Evolutionary conservation across 2,888 invertebrate species (phyloP).

Genomic region (Caenorhabditis afra): DNA sequence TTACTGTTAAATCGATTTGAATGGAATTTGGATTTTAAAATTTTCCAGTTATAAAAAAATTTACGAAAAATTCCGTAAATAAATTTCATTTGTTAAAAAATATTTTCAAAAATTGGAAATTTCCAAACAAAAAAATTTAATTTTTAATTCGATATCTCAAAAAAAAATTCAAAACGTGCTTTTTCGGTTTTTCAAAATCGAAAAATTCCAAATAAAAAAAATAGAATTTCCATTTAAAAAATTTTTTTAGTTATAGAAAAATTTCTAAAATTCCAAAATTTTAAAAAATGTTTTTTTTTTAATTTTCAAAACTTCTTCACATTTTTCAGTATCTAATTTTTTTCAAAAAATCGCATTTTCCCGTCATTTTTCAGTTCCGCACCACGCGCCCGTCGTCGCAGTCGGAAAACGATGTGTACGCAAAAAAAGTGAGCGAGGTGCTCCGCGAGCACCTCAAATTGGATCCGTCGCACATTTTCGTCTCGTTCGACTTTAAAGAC

Average conservation of each 20-base stretch:
- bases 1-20: too few species aligned
- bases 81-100: too few species aligned
- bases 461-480: slow-evolving; percentile 35
- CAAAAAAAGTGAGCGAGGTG: slow-evolving; percentile 31
- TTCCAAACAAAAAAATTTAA: too few species aligned
- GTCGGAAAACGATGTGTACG: slow-evolving; percentile 41
- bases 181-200: too few species aligned
- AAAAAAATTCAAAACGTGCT: too few species aligned
- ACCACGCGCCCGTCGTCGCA: slow-evolving; percentile 56
- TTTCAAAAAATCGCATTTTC: slow-evolving; percentile 3
- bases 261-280: background rate
- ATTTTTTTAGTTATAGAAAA: background rate
- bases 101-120: too few species aligned
- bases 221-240: too few species aligned
- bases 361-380: slow-evolving; percentile 28
- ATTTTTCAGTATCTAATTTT: background rate
- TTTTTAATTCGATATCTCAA: too few species aligned
- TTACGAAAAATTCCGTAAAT: too few species aligned
- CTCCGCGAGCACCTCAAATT: slow-evolving; percentile 43
- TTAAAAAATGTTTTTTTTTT: background rate
- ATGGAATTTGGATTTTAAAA: too few species aligned
- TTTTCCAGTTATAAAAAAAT: too few species aligned
- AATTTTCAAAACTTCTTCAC: background rate
- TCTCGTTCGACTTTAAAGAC: slow-evolving; percentile 50
- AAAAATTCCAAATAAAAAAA: too few species aligned